These are phyloP conservation scores for Isurus oxyrinchus DNA, from an alignment of 2,113 vertebrate species.

Conservation along the genomic window DNA sequence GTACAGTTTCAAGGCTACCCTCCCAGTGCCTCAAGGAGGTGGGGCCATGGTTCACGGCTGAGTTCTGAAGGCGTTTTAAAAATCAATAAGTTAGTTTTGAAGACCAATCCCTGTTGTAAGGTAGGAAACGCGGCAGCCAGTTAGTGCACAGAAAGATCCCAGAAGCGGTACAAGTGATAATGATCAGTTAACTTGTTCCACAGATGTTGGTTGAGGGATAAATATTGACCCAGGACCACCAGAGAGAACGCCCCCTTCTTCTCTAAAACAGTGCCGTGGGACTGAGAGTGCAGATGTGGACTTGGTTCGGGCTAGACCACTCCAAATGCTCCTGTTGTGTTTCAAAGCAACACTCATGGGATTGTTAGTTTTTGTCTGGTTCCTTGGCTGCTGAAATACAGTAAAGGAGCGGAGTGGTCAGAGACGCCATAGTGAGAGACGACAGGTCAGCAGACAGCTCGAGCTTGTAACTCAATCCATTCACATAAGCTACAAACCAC, in stretches of 20 bases:
- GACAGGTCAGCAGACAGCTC: background rate
- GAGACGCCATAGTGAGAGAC: background rate
- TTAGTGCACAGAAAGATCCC: background rate
- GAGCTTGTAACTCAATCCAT: background rate
- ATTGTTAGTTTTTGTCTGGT: too few relatives aligned
- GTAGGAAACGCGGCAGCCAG: background rate
- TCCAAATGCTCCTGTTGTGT: too few relatives aligned
- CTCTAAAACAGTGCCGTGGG: too few relatives aligned
- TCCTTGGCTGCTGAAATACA: background rate
- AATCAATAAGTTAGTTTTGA: background rate
- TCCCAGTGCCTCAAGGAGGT: background rate
- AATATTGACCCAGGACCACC: too few relatives aligned
- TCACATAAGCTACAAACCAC: background rate
- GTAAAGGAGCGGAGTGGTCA: background rate
- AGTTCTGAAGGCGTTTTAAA: too few relatives aligned
- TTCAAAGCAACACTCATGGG: background rate
- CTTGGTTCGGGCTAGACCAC: too few relatives aligned
- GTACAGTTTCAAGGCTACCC: too few relatives aligned
- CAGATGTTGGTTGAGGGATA: too few relatives aligned
- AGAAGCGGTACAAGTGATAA: too few relatives aligned
- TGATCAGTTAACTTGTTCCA: too few relatives aligned
- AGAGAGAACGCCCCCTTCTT: too few relatives aligned
- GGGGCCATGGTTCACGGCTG: background rate
- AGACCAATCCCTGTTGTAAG: background rate
- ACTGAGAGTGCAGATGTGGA: too few relatives aligned